Percentiles rank a stretch among this genome's conserved stretches.
Conservation (phyloP, 1,140 invertebrate species). For the Ptiloglossa arizonensis region DNA sequence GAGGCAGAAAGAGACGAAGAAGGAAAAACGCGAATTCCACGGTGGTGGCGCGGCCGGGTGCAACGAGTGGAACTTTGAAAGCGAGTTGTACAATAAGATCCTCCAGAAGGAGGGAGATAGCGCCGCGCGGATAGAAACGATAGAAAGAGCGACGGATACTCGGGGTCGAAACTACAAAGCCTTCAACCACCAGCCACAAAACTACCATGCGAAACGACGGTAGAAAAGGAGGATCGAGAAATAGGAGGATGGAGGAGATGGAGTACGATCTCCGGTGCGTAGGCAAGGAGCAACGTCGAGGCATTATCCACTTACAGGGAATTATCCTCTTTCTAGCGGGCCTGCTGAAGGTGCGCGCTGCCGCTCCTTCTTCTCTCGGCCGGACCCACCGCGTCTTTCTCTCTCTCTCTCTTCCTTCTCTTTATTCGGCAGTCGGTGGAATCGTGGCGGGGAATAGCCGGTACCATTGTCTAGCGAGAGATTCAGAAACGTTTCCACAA, state of each 20-base stretch:
- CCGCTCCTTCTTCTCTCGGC: constrained; percentile 26
- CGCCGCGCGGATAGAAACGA: constrained; percentile 37
- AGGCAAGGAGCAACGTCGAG: constrained; percentile 70
- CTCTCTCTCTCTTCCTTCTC: constrained; percentile 38
- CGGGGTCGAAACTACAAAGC: constrained; percentile 55
- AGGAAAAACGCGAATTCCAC: constrained; percentile 68
- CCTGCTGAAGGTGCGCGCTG: constrained; percentile 45
- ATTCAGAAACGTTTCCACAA: constrained; percentile 65
- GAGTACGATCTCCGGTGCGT: constrained; percentile 65
- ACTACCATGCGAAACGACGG: constrained; percentile 61
- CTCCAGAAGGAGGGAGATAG: constrained; percentile 31
- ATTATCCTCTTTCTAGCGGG: constrained; percentile 70
- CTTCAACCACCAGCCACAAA: constrained; percentile 55
- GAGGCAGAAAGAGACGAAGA: constrained; percentile 14
- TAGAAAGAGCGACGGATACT: constrained; percentile 12
- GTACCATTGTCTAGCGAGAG: constrained; percentile 64
- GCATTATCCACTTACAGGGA: constrained; percentile 79
- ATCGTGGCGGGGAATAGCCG: constrained; percentile 63
- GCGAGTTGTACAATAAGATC: constrained; percentile 59
- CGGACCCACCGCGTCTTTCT: constrained; percentile 4
- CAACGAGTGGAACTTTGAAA: constrained; percentile 64
- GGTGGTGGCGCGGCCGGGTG: constrained; percentile 51
- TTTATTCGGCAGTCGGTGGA: constrained; percentile 71
- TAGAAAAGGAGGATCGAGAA: constrained; percentile 35
- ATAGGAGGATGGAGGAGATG: constrained; percentile 31